Evolutionary conservation across 2,888 invertebrate genomes (phyloP), one percentile per base, ranked within the genome.

Genomic region (Cryptocephalus primarius): DNA sequence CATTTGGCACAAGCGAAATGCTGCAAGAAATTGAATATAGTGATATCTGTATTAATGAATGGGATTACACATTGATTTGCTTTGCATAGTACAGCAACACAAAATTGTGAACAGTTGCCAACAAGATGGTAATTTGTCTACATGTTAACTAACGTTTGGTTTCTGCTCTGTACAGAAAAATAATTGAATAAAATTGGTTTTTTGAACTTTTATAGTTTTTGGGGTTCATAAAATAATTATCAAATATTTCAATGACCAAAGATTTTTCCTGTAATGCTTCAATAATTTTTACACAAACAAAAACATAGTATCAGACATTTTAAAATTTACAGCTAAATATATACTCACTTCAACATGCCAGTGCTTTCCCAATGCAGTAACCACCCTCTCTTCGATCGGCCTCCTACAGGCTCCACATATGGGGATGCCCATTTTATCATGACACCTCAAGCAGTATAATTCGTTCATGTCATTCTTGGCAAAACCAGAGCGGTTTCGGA

Each of bases 391-490:
- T 70, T 99, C 99, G 56, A 99, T 97, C 1, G 99, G 99, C 32
- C 97, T 85, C 44, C 97, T 86, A 69, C 99, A 99, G 44, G 99
- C 99, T 32, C 97, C 99, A 70, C 99, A 99, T 59, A 99, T 99
- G n/a, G 99, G 97, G 54, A 99, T 95, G 32, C 97, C 97, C 96
- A 99, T 97, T 75, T 97, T 96, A 71, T 97, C 97, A 66, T 97
- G 96, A 67, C 97, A 99, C 45, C 97, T 83, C 55, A 99, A 78
- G 67, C 99, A 99, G 72, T 96, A 99, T 46, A 99, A 73, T 63
- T 97, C 96, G 66, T 92, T 91, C 80, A 90, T 85, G 68, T 92
- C 91, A 64, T 91, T 91, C 47, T 87, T 87, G 36, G 91, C 87
- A 66, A 87, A 87, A 8, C 92, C 92, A 1, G 91, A 87, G 45